phyloP scores from a whole-genome alignment of 1,140 invertebrate genomes.

The Pectinophora gossypiella region DNA sequence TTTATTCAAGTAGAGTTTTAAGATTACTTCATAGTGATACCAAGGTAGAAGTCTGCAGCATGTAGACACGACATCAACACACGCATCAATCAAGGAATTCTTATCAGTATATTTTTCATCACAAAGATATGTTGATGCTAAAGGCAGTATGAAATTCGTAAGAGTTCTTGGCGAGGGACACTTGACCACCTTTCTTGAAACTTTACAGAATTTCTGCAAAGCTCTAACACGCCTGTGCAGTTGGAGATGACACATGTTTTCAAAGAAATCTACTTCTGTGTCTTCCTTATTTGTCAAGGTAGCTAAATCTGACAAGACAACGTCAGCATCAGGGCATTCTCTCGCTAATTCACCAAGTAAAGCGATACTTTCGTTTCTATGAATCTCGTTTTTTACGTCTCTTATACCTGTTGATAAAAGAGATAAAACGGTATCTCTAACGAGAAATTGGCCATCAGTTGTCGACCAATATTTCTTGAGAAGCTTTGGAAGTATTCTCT shows the following conservation, averaged over 20 bases:
- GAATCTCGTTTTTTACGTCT: slow-evolving; percentile 78
- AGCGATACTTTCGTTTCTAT: slow-evolving; percentile 85
- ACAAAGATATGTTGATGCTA: slow-evolving; percentile 87
- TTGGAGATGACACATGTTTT: slow-evolving; percentile 93
- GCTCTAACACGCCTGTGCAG: slow-evolving; percentile 88
- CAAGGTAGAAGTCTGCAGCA: slow-evolving; percentile 88
- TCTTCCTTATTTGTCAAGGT: slow-evolving; percentile 84
- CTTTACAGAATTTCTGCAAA: slow-evolving; percentile 80
- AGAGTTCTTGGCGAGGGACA: slow-evolving; percentile 81
- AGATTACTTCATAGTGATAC: slow-evolving; percentile 88
- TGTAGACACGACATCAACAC: slow-evolving; percentile 84
- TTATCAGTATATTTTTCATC: slow-evolving; percentile 85
- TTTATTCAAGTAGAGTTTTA: slow-evolving; percentile 88
- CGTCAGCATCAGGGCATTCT: slow-evolving; percentile 82
- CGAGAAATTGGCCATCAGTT: slow-evolving; percentile 78
- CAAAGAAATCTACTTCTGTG: slow-evolving; percentile 94
- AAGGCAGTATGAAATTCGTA: slow-evolving; percentile 89
- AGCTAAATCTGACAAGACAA: slow-evolving; percentile 84
- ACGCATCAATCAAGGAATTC: slow-evolving; percentile 89
- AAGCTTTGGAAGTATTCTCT: slow-evolving; percentile 78
- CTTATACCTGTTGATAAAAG: slow-evolving; percentile 82
- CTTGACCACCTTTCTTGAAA: slow-evolving; percentile 76
- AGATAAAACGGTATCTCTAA: slow-evolving; percentile 83
- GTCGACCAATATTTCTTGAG: slow-evolving; percentile 69
- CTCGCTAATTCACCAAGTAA: slow-evolving; percentile 85